phyloP scores from a whole-genome alignment of 2,113 vertebrate genomes.

The Cinclus cinclus region DNA sequence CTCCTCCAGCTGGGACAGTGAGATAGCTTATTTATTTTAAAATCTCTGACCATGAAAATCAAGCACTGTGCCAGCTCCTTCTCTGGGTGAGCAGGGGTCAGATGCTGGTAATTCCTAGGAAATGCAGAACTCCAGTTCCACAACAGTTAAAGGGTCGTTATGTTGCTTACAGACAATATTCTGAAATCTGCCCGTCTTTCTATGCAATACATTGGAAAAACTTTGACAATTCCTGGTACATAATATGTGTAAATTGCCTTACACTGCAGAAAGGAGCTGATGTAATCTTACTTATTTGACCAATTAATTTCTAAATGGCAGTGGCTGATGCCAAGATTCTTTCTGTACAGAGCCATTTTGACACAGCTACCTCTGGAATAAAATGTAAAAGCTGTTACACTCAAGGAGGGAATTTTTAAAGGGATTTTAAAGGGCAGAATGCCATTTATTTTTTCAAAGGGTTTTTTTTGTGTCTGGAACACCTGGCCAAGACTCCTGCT shows the following conservation, averaged over 20 bases:
- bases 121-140: background rate
- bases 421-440: background rate
- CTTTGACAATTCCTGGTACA: background rate
- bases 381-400: background rate
- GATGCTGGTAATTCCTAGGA: background rate
- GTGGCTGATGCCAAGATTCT: background rate
- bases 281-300: background rate
- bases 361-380: background rate
- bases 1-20: background rate
- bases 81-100: background rate
- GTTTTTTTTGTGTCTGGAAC: background rate
- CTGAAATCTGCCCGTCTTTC: background rate
- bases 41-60: slow-evolving; percentile 12
- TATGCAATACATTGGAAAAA: background rate
- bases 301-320: background rate
- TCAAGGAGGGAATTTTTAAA: background rate
- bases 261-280: background rate
- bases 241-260: background rate
- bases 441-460: background rate
- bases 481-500: background rate
- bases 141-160: background rate
- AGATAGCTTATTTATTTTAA: slow-evolving; percentile 7
- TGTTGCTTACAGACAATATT: background rate
- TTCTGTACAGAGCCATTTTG: background rate
- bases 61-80: background rate